Base-by-base conservation (phyloP, 64 coral and sea anemone species). In the Orbicella faveolata region DNA sequence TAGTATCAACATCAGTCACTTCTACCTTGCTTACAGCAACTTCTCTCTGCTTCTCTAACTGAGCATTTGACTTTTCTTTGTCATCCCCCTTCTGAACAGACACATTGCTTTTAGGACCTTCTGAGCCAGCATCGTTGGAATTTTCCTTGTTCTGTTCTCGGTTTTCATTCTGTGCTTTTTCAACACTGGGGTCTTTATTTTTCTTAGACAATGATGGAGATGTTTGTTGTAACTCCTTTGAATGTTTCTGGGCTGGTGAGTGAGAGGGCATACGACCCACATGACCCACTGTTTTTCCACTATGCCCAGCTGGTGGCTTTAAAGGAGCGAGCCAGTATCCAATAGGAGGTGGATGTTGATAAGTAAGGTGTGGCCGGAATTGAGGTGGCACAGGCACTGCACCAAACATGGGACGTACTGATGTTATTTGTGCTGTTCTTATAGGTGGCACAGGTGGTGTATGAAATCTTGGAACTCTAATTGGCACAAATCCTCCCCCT, bases 261-360 rank as follows among this genome's bases (percentile, higher is more conserved):
- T 70, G 82, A 33, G 18, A 23, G 1, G 19, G 36, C 9, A 34
- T 67, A 15, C 10, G 11, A 13, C 23, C 20, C 64, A 67, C 35
- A 4, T 68, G 13, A 23, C 10, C 48, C 1, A 0, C 51, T 14
- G 64, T 23, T 18, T 23, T 11, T 33, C 23, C 67, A n/a, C 67
- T 70, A 5, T 36, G 1, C 12, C 33, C n/a, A 73, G 36, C 1
- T 51, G 37, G 16, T 20, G 37, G 15, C 41, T 78, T 78, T 15
- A 78, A 9, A 16, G 82, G 82, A 23, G 82, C 82, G 16, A 13
- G 21, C 82, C 82, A 85, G 52, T 44, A 85, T 23, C 82, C 82
- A 26, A 53, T 33, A 25, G 67, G n/a, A 25, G 21, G 21, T 81
- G 54, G 66, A 23, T 33, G 65, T 54, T 66, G 79, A 64, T 65